Evolutionary conservation across 2,888 invertebrate genomes (phyloP), one percentile per base, ranked within the genome.

Genomic region (Imbricaverruca yamaguchii): DNA sequence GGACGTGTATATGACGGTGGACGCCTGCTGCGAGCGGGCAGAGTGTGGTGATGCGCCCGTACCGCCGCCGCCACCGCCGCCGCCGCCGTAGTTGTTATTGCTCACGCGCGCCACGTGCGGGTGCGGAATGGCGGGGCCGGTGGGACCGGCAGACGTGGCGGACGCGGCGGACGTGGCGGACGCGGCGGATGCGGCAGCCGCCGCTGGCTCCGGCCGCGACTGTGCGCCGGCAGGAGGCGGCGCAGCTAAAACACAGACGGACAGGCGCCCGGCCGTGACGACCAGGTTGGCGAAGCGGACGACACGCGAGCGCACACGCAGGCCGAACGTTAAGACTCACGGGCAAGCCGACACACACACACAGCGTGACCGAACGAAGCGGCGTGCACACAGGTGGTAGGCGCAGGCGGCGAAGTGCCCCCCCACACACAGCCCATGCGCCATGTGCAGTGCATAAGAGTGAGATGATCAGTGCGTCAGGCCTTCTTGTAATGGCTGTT

Each of bases 1-100:
- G 78, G 93, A 93, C 85, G 94, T 94, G 88, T 95, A 95, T 85
- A 95, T 94, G 84, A 95, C 90, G 39, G 94, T 94, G 81, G 94
- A 93, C 8, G 93, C 92, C 85, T 93, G 92, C 13, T 21, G 11
- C 1, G 39, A 3, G 85, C 94, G 89, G 83, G 92, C 91, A 9
- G 94, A 92, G 86, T 93, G 93, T 0, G 93, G 92, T 83, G 91
- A 90, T 80, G 89, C 90, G 83, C 92, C 65, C 11, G 57, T 77
- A 25, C 80, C 78, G 23, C 74, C 78, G 18, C 39, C n/a, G n/a
- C n/a, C n/a, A n/a, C n/a, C n/a, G n/a, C n/a, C 55, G 74, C 55
- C 74, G 53, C 74, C 53, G 53, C 74, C 74, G 55, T 74, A 74
- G 74, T 74, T 74, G 74, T 81, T 81, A 57, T 81, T 81, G 61